phyloP scores from a whole-genome alignment of 23 tunicate species.

The Trididemnum nubilum region DNA sequence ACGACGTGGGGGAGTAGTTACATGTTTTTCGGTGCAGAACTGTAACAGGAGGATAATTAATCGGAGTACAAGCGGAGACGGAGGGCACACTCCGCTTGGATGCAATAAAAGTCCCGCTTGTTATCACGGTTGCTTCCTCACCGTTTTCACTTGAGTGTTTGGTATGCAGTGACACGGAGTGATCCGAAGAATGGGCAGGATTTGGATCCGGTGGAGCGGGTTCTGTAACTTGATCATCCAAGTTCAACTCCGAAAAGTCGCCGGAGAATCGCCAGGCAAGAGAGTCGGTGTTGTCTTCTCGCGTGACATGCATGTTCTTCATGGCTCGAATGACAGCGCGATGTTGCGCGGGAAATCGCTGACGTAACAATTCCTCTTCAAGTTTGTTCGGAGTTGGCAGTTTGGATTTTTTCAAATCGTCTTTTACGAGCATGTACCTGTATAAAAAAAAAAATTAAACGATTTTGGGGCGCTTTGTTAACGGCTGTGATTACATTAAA shows the following conservation, averaged over 20 bases:
- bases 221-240: neutral
- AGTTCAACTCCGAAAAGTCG: neutral
- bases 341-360: slow-evolving; percentile 78
- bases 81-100: slow-evolving; percentile 14
- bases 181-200: neutral
- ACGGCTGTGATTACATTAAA: too few relatives aligned
- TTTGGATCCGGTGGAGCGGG: neutral
- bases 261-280: neutral
- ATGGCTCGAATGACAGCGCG: slow-evolving; percentile 47
- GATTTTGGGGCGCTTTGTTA: too few relatives aligned
- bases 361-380: slow-evolving; percentile 57
- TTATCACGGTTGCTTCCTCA: too few relatives aligned
- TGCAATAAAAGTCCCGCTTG: neutral
- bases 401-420: neutral
- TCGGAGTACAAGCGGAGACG: neutral
- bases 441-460: neutral
- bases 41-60: slow-evolving; percentile 10
- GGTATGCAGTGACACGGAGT: neutral
- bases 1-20: slow-evolving; percentile 37
- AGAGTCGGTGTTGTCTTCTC: neutral
- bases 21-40: slow-evolving; percentile 41
- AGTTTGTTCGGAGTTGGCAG: slow-evolving; percentile 57
- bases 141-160: neutral
- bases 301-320: neutral
- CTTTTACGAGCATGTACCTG: slow-evolving; percentile 73